phyloP scores from a whole-genome alignment of 2,888 invertebrate species.

The Erannis defoliaria region DNA sequence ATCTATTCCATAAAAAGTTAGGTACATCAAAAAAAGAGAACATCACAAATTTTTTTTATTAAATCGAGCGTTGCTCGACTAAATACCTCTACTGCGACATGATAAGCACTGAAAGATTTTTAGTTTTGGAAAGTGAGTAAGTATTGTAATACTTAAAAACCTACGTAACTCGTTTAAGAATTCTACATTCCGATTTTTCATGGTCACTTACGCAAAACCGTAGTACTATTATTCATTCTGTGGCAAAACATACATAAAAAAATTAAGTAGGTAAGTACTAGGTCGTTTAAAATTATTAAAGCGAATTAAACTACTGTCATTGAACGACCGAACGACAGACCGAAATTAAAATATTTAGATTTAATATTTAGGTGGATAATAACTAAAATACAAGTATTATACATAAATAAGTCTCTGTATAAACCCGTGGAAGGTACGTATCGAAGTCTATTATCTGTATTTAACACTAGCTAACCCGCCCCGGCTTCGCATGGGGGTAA shows the following conservation, averaged over 20 bases:
- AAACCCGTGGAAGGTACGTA: too few relatives aligned
- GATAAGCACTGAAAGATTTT: neutral
- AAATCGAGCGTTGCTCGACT: too few relatives aligned
- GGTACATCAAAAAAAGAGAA: too few relatives aligned
- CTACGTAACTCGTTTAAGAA: slow-evolving; percentile 6
- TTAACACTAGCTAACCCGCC: too few relatives aligned
- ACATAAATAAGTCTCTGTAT: too few relatives aligned
- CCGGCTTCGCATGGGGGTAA: too few relatives aligned
- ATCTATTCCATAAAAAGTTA: neutral
- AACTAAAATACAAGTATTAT: too few relatives aligned
- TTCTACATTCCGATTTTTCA: slow-evolving; percentile 8
- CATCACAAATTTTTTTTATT: neutral
- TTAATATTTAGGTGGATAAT: too few relatives aligned
- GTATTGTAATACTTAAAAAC: neutral
- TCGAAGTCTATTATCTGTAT: too few relatives aligned
- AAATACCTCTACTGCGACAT: neutral
- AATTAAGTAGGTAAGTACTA: too few relatives aligned
- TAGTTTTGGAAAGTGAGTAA: neutral
- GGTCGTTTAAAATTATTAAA: neutral
- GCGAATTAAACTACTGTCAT: neutral
- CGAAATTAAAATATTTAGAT: too few relatives aligned
- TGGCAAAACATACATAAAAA: neutral
- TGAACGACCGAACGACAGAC: neutral
- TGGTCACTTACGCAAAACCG: slow-evolving; percentile 8
- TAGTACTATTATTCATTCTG: too few relatives aligned